Percentiles rank a stretch among this genome's conserved stretches.
phyloP scores from a whole-genome alignment of 1,140 invertebrate species.

The Scaptomyza montana region DNA sequence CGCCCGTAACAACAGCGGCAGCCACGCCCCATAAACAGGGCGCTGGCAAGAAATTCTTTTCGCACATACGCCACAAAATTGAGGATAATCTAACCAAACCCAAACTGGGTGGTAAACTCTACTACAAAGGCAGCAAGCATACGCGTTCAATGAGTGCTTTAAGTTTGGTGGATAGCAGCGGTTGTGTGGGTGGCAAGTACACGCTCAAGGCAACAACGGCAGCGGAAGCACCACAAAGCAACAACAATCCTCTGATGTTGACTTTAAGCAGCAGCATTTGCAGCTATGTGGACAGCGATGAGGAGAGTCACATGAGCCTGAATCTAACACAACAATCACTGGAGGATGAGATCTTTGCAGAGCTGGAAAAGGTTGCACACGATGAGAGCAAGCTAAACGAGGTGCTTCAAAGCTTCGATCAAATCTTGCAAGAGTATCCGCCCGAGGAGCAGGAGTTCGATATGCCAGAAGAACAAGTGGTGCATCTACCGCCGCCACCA shows the following conservation, averaged over 20 bases:
- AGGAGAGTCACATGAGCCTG: slow-evolving; percentile 66
- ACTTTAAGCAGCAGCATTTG: slow-evolving; percentile 41
- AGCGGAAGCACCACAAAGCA: background rate
- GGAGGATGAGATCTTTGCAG: slow-evolving; percentile 82
- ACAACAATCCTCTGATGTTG: slow-evolving; percentile 33
- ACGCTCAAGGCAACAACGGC: slow-evolving; percentile 49
- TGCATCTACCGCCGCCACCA: slow-evolving; percentile 49
- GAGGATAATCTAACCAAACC: slow-evolving; percentile 78
- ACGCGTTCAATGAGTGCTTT: slow-evolving; percentile 75
- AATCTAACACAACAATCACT: slow-evolving; percentile 74
- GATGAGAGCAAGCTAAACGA: slow-evolving; percentile 86
- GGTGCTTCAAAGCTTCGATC: slow-evolving; percentile 87
- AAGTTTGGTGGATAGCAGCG: slow-evolving; percentile 50
- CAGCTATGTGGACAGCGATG: slow-evolving; percentile 74
- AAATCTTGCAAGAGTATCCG: slow-evolving; percentile 84
- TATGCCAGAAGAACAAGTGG: slow-evolving; percentile 2
- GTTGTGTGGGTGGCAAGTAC: slow-evolving; percentile 74
- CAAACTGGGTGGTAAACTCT: slow-evolving; percentile 69
- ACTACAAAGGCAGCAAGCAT: slow-evolving; percentile 74
- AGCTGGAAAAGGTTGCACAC: slow-evolving; percentile 83
- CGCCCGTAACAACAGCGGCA: slow-evolving; percentile 14
- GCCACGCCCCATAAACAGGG: slow-evolving; percentile 43
- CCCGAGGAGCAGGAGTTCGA: slow-evolving; percentile 33
- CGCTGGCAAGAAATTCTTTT: slow-evolving; percentile 75
- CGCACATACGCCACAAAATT: slow-evolving; percentile 79